These are phyloP conservation scores for Charina bottae DNA, from an alignment of 2,113 vertebrate genomes.

Conservation along the genomic window DNA sequence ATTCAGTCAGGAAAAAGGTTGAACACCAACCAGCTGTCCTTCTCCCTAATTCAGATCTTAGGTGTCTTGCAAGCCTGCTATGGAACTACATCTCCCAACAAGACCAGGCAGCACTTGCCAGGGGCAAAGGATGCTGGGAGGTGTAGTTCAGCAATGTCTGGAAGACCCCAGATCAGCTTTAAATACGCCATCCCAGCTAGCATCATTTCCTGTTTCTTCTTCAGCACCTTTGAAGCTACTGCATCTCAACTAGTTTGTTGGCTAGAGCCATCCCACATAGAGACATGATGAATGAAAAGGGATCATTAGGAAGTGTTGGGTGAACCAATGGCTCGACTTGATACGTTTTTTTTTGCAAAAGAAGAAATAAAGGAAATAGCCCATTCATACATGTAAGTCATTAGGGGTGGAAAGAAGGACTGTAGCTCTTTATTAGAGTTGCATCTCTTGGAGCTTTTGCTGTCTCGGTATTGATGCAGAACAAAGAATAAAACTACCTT, in stretches of 20 bases:
- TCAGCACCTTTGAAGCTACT: background rate
- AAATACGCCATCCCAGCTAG: background rate
- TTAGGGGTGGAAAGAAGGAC: background rate
- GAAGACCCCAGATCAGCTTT: background rate
- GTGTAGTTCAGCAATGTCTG: background rate
- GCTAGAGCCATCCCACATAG: background rate
- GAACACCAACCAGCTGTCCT: background rate
- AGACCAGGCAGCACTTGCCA: background rate
- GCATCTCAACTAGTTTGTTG: background rate
- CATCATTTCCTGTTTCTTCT: background rate
- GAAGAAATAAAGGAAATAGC: background rate
- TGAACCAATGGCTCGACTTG: background rate
- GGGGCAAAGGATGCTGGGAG: background rate
- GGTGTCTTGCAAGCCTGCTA: background rate
- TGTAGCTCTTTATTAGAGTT: background rate
- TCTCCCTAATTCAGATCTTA: background rate
- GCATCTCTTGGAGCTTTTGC: background rate
- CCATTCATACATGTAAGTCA: background rate
- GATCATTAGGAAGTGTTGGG: background rate
- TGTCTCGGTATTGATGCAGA: background rate
- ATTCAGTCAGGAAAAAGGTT: background rate
- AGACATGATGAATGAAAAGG: background rate
- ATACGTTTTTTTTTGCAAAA: too few species aligned
- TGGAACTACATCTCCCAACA: background rate
- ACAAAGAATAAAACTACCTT: background rate